Evolutionary conservation across 2,888 invertebrate genomes (phyloP).

Genomic region (Linnaemya vulpina): DNA sequence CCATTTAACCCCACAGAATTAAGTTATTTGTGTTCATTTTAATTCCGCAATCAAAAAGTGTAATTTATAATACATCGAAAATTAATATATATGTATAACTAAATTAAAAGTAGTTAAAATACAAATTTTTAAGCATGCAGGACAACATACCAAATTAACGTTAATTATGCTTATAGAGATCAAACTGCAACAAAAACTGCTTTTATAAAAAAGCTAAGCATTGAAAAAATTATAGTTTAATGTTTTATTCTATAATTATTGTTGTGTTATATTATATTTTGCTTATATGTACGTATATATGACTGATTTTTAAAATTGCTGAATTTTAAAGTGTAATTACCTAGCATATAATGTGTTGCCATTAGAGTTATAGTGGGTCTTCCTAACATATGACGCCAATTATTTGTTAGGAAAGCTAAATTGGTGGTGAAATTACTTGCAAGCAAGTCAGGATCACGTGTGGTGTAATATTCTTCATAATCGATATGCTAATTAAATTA

Average conservation of each 20-base stretch:
- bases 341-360: conserved; percentile 92
- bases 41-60: no score
- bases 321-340: conserved; percentile 85
- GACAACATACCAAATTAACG: conserved; percentile 52
- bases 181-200: conserved; percentile 53
- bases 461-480: conserved; percentile 97
- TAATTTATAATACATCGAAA: no score
- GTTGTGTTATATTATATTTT: conserved; percentile 10
- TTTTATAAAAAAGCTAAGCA: conserved; percentile 54
- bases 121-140: conserved; percentile 48
- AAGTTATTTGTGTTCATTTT: no score
- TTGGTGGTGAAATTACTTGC: conserved; percentile 97
- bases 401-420: conserved; percentile 96
- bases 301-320: conserved; percentile 15
- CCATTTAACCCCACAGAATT: no score
- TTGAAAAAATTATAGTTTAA: conserved; percentile 34
- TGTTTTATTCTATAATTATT: conserved; percentile 8
- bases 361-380: conserved; percentile 96
- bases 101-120: conserved; percentile 29
- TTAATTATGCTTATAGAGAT: conserved; percentile 12
- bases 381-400: conserved; percentile 98
- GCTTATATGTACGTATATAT: neutral
- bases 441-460: conserved; percentile 96
- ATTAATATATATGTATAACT: neutral
- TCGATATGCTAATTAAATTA: conserved; percentile 88